Evolutionary conservation across 2,888 invertebrate genomes (phyloP).

Genomic region (Micoletzkya japonica): DNA sequence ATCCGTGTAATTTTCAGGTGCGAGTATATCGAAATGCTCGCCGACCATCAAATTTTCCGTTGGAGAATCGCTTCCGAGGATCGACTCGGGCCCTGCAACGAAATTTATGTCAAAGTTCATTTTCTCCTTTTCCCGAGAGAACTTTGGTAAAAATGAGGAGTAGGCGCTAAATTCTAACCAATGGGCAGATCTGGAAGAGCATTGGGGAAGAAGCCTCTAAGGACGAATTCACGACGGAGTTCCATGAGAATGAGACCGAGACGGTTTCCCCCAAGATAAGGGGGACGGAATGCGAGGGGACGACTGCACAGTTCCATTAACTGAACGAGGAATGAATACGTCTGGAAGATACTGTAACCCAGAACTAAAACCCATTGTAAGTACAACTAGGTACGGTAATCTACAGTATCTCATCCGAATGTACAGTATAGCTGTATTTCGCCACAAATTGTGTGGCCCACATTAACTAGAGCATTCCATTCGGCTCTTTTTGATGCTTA

Average conservation of each 20-base stretch:
- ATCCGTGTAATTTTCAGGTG: slow-evolving; percentile 46
- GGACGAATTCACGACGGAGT: slow-evolving; percentile 57
- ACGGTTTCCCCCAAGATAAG: slow-evolving; percentile 62
- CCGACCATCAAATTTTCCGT: slow-evolving; percentile 55
- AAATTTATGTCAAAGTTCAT: not conserved
- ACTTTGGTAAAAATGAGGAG: not conserved
- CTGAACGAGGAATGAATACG: slow-evolving; percentile 34
- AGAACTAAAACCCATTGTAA: too few relatives aligned
- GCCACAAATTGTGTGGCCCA: too few relatives aligned
- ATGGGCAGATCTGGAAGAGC: slow-evolving; percentile 55
- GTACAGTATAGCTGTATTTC: too few relatives aligned
- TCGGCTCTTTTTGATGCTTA: too few relatives aligned
- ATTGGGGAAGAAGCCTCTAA: slow-evolving; percentile 53
- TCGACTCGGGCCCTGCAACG: slow-evolving; percentile 45
- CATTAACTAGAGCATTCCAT: too few relatives aligned
- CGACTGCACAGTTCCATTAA: slow-evolving; percentile 52
- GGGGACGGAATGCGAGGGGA: slow-evolving; percentile 60
- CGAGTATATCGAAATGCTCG: slow-evolving; percentile 51
- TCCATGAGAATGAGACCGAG: slow-evolving; percentile 62
- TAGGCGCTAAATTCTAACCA: slow-evolving; percentile 18
- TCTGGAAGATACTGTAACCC: too few relatives aligned
- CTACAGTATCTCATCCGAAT: too few relatives aligned
- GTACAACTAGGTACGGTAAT: too few relatives aligned
- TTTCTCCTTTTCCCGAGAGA: not conserved
- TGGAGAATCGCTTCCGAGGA: slow-evolving; percentile 60